Evolutionary conservation across 2,113 vertebrate genomes (phyloP).

Genomic region (Pachycephala philippinensis): DNA sequence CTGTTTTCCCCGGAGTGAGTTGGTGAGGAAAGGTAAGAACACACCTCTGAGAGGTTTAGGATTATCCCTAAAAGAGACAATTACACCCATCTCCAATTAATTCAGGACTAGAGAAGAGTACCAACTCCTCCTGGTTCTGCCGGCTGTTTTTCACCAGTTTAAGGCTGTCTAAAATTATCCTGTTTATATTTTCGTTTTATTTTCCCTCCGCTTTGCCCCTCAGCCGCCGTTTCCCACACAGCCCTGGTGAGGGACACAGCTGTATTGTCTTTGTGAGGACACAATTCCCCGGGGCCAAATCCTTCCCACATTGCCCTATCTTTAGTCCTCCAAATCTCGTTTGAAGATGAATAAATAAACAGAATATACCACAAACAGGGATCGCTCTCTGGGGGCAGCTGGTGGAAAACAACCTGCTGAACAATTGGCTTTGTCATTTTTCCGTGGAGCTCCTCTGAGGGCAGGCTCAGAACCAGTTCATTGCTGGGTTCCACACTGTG

Average conservation of each 20-base stretch:
- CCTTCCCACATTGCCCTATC: not conserved
- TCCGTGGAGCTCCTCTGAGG: not conserved
- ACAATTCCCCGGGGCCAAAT: not conserved
- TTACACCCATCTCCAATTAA: not conserved
- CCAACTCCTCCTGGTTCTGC: not conserved
- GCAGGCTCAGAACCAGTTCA: not conserved
- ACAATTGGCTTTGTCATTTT: not conserved
- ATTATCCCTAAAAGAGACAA: not conserved
- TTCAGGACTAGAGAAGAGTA: not conserved
- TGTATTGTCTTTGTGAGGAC: slow-evolving; percentile 8
- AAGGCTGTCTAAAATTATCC: not conserved
- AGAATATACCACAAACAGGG: not conserved
- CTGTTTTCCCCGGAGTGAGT: not conserved
- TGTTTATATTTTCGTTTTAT: not conserved
- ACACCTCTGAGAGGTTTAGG: not conserved
- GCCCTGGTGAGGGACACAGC: not conserved
- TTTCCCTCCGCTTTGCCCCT: not conserved
- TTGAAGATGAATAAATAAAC: not conserved
- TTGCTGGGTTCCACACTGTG: not conserved
- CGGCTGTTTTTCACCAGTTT: not conserved
- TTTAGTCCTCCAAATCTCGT: not conserved
- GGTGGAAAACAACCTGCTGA: not conserved
- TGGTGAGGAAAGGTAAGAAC: not conserved
- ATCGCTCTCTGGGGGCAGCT: not conserved
- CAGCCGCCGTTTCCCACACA: not conserved